Conservation (phyloP, 2,888 invertebrate genomes). For the Caenorhabditis plicata region DNA sequence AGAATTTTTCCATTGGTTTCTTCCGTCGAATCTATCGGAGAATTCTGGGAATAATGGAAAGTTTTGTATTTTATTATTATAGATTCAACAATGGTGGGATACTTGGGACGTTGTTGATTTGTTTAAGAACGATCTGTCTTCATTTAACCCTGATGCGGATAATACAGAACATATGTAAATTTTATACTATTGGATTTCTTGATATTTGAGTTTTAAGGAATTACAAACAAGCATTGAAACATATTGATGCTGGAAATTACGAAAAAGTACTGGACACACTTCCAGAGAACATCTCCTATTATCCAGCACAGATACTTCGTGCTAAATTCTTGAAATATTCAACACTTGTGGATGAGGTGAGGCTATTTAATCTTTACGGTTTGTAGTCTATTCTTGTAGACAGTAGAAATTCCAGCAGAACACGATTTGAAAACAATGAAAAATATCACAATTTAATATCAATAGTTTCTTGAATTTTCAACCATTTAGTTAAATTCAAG, state of each 20-base stretch:
- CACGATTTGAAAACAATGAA: not conserved
- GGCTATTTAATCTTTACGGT: not conserved
- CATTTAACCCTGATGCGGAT: slow-evolving; percentile 5
- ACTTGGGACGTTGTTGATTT: slow-evolving; percentile 28
- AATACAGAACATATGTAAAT: slow-evolving; percentile 12
- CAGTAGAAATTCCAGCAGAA: not conserved
- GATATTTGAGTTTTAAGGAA: slow-evolving; percentile 2
- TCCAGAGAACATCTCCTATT: slow-evolving; percentile 2
- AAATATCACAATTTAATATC: no score
- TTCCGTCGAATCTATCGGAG: no score
- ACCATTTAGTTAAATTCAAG: no score
- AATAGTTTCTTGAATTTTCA: no score
- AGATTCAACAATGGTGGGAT: slow-evolving; percentile 29
- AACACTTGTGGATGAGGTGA: slow-evolving; percentile 9
- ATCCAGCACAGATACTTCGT: slow-evolving; percentile 22
- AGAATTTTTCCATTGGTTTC: no score
- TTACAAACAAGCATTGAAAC: slow-evolving; percentile 10
- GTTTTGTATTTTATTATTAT: no score
- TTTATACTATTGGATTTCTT: not conserved
- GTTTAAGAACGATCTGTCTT: slow-evolving; percentile 19
- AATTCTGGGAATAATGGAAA: no score
- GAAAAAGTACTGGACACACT: slow-evolving; percentile 6
- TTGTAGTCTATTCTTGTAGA: not conserved
- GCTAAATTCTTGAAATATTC: slow-evolving; percentile 22
- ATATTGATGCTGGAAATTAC: slow-evolving; percentile 16